Conservation (phyloP, 2,888 invertebrate genomes). For the Rhamnusium bicolor region DNA sequence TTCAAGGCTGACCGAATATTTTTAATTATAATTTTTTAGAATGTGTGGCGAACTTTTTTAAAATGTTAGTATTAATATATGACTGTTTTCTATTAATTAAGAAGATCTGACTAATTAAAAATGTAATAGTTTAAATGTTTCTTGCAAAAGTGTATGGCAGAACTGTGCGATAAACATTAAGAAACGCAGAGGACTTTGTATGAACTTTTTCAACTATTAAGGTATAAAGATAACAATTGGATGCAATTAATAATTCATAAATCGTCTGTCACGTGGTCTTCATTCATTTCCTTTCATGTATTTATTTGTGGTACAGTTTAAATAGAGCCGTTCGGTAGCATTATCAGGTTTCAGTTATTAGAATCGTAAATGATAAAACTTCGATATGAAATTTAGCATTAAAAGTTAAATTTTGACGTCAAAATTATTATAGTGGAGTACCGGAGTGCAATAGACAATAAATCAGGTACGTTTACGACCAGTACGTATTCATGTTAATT, state of each 20-base stretch:
- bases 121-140: not conserved
- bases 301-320: slow-evolving; percentile 34
- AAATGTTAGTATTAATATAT: too few relatives aligned
- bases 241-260: slow-evolving; percentile 53
- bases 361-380: not conserved
- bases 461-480: not conserved
- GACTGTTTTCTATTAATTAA: too few relatives aligned
- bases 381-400: not conserved
- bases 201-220: slow-evolving; percentile 12
- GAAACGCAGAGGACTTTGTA: not conserved
- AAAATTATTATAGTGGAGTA: too few relatives aligned
- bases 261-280: slow-evolving; percentile 42
- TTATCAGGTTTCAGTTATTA: slow-evolving; percentile 23
- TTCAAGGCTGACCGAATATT: too few relatives aligned
- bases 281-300: slow-evolving; percentile 39
- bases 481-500: not conserved
- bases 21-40: too few relatives aligned
- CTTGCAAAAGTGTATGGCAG: not conserved
- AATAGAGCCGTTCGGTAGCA: slow-evolving; percentile 12
- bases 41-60: too few relatives aligned
- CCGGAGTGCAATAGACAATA: too few relatives aligned
- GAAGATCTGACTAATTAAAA: too few relatives aligned
- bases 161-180: not conserved
- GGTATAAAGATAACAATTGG: slow-evolving; percentile 50
- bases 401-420: not conserved